phyloP scores from a whole-genome alignment of 2,797 vertebrate species.

The Coracias cyanogaster region DNA sequence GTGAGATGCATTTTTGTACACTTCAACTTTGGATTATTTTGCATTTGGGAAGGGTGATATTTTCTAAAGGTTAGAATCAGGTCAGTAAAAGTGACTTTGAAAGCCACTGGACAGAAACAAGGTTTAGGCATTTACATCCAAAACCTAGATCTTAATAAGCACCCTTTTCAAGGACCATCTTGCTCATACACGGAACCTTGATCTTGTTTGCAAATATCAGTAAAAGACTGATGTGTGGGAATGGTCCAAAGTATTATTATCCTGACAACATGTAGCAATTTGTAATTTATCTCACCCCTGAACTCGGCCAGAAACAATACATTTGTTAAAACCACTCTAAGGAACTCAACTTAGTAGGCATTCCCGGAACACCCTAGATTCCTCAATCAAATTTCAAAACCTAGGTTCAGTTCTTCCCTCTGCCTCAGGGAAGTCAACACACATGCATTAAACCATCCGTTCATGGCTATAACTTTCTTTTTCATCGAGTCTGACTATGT shows the following conservation, averaged over 20 bases:
- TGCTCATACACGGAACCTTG: not conserved
- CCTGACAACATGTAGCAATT: not conserved
- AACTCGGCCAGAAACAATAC: not conserved
- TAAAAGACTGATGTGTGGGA: fast-evolving
- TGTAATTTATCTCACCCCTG: not conserved
- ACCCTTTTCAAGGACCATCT: not conserved
- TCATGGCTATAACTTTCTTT: not conserved
- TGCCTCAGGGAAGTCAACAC: not conserved
- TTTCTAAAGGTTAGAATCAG: not conserved
- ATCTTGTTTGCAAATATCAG: not conserved
- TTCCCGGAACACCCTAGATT: not conserved
- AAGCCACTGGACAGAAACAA: not conserved
- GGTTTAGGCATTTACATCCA: not conserved
- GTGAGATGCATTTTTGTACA: not conserved
- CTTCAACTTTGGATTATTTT: not conserved
- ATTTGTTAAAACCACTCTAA: not conserved
- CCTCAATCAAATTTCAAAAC: not conserved
- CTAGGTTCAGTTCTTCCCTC: not conserved
- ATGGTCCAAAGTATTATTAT: not conserved
- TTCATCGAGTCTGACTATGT: not conserved
- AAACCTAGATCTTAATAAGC: not conserved
- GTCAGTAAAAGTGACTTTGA: not conserved
- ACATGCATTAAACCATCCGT: fast-evolving
- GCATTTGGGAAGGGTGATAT: not conserved
- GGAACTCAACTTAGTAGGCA: not conserved